Evolutionary conservation across 2,888 invertebrate species (phyloP).

Genomic region (Liopterus haemorrhoidalis): DNA sequence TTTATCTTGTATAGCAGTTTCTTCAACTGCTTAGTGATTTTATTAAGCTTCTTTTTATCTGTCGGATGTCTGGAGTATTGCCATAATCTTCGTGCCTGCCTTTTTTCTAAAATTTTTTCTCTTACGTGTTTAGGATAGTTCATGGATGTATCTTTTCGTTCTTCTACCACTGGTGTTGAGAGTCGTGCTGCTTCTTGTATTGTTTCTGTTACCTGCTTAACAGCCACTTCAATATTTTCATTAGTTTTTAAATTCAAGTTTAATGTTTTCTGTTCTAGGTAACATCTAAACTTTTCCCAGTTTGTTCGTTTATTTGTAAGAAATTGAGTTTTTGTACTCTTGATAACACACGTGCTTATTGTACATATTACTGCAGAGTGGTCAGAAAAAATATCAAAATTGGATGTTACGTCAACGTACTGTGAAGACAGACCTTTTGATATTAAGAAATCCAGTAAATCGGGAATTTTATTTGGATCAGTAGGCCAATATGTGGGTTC

Average conservation of each 20-base stretch:
- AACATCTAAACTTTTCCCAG: slow-evolving; percentile 17
- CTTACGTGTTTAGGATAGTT: slow-evolving; percentile 24
- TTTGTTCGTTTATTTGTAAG: slow-evolving; percentile 23
- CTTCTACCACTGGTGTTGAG: slow-evolving; percentile 1
- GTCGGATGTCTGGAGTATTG: slow-evolving; percentile 21
- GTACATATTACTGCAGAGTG: slow-evolving; percentile 31
- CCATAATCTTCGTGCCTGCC: slow-evolving; percentile 24
- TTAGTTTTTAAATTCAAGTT: slow-evolving; percentile 27
- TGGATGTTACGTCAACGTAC: slow-evolving; percentile 22
- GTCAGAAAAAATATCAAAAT: slow-evolving; percentile 31
- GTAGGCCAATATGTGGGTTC: slow-evolving; percentile 34
- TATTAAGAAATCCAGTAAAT: slow-evolving; percentile 32
- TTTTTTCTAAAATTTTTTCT: slow-evolving; percentile 16
- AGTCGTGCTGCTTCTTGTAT: slow-evolving; percentile 26
- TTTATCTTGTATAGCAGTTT: slow-evolving; percentile 12
- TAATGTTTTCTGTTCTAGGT: too few species aligned
- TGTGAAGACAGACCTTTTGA: slow-evolving; percentile 25
- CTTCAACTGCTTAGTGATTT: slow-evolving; percentile 19
- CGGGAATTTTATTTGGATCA: slow-evolving; percentile 30
- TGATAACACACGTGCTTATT: slow-evolving; percentile 22
- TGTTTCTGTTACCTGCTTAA: slow-evolving; percentile 18
- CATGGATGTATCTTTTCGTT: slow-evolving; percentile 3
- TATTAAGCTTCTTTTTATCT: slow-evolving; percentile 25
- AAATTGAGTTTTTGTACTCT: slow-evolving; percentile 21
- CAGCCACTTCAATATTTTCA: slow-evolving; percentile 26